Percentiles rank a stretch among this genome's conserved stretches.
These are phyloP conservation scores for Cephus pulcher DNA, from an alignment of 2,888 invertebrate species.

Conservation along the genomic window DNA sequence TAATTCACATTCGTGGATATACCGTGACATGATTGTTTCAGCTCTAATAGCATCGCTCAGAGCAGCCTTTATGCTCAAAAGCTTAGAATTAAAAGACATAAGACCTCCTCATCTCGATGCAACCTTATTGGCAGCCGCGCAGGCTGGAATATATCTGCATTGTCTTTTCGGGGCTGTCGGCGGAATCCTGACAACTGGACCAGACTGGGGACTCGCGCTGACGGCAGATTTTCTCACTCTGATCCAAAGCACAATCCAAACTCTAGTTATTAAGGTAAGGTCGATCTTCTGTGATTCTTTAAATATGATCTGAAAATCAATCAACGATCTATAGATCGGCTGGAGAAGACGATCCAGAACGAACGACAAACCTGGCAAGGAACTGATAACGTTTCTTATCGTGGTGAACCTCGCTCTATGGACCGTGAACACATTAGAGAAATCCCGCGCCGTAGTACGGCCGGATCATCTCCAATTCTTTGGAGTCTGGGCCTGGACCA, in stretches of 20 bases:
- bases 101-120: slow-evolving; percentile 75
- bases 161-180: slow-evolving; percentile 90
- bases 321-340: slow-evolving; percentile 62
- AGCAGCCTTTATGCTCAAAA: slow-evolving; percentile 49
- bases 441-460: slow-evolving; percentile 85
- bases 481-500: slow-evolving; percentile 91
- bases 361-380: slow-evolving; percentile 83
- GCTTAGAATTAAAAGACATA: slow-evolving; percentile 48
- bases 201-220: slow-evolving; percentile 73
- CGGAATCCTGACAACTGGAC: slow-evolving; percentile 69
- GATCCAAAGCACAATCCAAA: slow-evolving; percentile 83
- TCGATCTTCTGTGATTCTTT: background rate
- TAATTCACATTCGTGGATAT: background rate
- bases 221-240: slow-evolving; percentile 81
- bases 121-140: slow-evolving; percentile 85
- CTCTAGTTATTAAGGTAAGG: slow-evolving; percentile 75
- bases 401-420: slow-evolving; percentile 87
- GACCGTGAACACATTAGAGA: slow-evolving; percentile 87
- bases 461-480: slow-evolving; percentile 86
- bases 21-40: slow-evolving; percentile 16
- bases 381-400: slow-evolving; percentile 86
- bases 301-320: background rate
- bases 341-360: slow-evolving; percentile 81
- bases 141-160: slow-evolving; percentile 85
- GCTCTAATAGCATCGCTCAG: slow-evolving; percentile 51